Base-by-base conservation (phyloP, 2,113 vertebrate genomes). In the Steatornis caripensis region DNA sequence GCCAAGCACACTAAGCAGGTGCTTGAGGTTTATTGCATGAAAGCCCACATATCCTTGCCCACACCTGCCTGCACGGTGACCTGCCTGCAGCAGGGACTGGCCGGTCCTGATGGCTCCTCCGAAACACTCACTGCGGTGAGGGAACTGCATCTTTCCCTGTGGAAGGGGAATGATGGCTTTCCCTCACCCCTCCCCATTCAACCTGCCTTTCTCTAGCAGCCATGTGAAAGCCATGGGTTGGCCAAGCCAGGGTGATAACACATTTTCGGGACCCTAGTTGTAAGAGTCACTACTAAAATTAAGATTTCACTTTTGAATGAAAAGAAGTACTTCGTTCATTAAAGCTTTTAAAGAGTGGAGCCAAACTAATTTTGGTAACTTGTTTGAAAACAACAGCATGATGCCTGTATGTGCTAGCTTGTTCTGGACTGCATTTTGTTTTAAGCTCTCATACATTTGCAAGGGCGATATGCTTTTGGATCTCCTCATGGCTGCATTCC, bases 81-180 rank as follows among this genome's bases (percentile, higher is more conserved):
- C 10, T 29, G 46, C 34, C n/a, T n/a, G n/a, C n/a, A 30, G 5
- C 2, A 5, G 51, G 37, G 68, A 80, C 12, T 15, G 29, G 10
- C 39, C 46, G 13, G 30, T 57, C 46, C 41, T 43, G 34, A 23
- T 0, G 2, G 14, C 26, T 71, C 53, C 37, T 76, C 34, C 0
- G 0, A 57, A 61, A 34, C 4, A 2, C 9, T 14, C 1, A 2
- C 9, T 2, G 2, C 0, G 1, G 3, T 48, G 57, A 43, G 17
- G 23, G 22, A 23, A 29, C 8, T 1, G 0, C 0, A 0, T 27
- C 30, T 51, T 65, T 72, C 29, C 45, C 1, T 0, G 10, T 17
- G 20, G 3, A 2, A 3, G 10, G 10, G 24, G 18, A 80, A 27
- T 4, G 1, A 2, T 24, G n/a, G 7, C 30, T 83, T 53, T 83